phyloP scores from a whole-genome alignment of 1,140 invertebrate genomes.

The Pteromalus puparum region DNA sequence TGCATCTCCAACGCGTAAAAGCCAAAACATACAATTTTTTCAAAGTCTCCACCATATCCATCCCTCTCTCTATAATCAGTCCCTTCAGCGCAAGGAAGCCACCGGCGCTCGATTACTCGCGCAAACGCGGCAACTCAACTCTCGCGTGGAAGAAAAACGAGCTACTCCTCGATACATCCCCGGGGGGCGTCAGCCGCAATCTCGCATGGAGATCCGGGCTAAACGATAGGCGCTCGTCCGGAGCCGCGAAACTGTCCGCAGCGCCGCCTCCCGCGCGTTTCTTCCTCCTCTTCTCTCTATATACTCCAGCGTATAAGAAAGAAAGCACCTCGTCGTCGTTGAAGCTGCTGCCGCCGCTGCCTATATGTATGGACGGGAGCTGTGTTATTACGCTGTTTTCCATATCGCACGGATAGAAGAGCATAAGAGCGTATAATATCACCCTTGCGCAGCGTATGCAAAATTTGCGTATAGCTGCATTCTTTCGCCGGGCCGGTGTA shows the following conservation, averaged over 20 bases:
- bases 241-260: conserved; percentile 38
- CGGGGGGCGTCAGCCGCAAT: conserved; percentile 68
- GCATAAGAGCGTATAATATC: conserved; percentile 54
- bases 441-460: neutral
- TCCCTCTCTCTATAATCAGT: neutral
- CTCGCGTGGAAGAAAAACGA: neutral
- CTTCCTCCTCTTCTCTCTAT: neutral
- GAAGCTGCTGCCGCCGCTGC: too few relatives aligned
- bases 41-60: neutral
- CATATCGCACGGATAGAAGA: conserved; percentile 71
- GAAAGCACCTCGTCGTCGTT: neutral
- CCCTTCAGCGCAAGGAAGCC: neutral
- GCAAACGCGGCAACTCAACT: too few relatives aligned
- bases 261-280: conserved; percentile 7
- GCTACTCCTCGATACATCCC: conserved; percentile 60
- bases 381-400: conserved; percentile 71
- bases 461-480: neutral
- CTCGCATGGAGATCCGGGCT: conserved; percentile 74
- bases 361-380: conserved; percentile 55
- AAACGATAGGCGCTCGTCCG: conserved; percentile 72
- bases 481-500: neutral
- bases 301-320: neutral
- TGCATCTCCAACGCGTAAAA: too few relatives aligned
- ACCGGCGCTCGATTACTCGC: neutral
- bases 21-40: too few relatives aligned